phyloP scores from a whole-genome alignment of 1,140 invertebrate genomes.

The Armadillidium nasatum region DNA sequence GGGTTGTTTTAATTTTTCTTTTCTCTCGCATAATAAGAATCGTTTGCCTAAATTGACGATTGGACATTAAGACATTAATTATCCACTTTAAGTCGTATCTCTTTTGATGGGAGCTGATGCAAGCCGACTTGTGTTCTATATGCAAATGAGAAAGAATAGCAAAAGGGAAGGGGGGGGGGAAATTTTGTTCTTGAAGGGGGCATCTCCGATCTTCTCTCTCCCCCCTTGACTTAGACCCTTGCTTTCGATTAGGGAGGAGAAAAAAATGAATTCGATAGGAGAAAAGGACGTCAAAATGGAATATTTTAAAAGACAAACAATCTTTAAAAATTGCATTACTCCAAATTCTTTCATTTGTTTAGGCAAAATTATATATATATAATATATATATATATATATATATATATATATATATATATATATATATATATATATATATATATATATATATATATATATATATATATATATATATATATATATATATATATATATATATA shows the following conservation, averaged over 20 bases:
- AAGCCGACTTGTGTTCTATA: slow-evolving; percentile 36
- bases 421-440: slow-evolving; percentile 20
- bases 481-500: no score
- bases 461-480: slow-evolving; percentile 10
- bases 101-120: slow-evolving; percentile 39
- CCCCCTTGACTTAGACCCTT: not conserved
- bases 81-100: slow-evolving; percentile 40
- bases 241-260: slow-evolving; percentile 9
- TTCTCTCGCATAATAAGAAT: slow-evolving; percentile 35
- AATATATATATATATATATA: not conserved
- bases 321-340: no score
- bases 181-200: not conserved
- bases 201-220: slow-evolving; percentile 6
- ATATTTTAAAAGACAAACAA: no score
- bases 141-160: slow-evolving; percentile 35
- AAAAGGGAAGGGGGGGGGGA: not conserved
- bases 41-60: slow-evolving; percentile 43
- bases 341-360: no score
- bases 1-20: slow-evolving; percentile 18
- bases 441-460: not conserved
- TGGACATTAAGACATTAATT: slow-evolving; percentile 43
- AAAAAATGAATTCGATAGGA: not conserved
- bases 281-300: no score
- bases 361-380: no score
- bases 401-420: slow-evolving; percentile 20